Conservation (phyloP, 2,797 vertebrate species). For the Cirrhinus mrigala region DNA sequence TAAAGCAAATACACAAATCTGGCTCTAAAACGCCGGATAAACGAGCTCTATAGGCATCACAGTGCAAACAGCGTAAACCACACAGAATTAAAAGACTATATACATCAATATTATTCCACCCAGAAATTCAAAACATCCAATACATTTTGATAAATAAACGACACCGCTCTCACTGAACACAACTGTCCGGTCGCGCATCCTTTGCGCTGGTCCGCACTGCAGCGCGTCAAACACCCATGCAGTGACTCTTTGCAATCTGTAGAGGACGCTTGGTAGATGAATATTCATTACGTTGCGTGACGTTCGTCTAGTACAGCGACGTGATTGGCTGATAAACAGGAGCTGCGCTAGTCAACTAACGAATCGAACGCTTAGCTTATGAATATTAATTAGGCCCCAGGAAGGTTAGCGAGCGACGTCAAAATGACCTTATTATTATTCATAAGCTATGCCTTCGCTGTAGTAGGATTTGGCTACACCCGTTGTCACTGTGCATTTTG, state of each 20-base stretch:
- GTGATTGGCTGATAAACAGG: slow-evolving; percentile 4
- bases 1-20: slow-evolving; percentile 29
- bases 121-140: not conserved
- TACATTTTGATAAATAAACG: not conserved
- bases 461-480: slow-evolving; percentile 26
- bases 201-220: slow-evolving; percentile 82
- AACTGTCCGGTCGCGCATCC: slow-evolving; percentile 54
- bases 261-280: slow-evolving; percentile 58
- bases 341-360: not conserved
- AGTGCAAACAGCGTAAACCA: not conserved
- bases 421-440: slow-evolving; percentile 5
- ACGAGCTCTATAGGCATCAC: not conserved
- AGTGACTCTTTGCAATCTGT: slow-evolving; percentile 40
- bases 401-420: not conserved
- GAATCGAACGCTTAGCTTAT: not conserved
- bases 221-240: slow-evolving; percentile 66
- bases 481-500: slow-evolving; percentile 12
- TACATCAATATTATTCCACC: not conserved
- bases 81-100: not conserved
- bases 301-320: not conserved
- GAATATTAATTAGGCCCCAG: not conserved
- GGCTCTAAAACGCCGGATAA: not conserved
- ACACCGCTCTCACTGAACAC: not conserved
- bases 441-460: slow-evolving; percentile 14
- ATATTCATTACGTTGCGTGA: slow-evolving; percentile 23